Base-by-base conservation (phyloP, 2,797 vertebrate genomes). In the Amblyraja radiata region DNA sequence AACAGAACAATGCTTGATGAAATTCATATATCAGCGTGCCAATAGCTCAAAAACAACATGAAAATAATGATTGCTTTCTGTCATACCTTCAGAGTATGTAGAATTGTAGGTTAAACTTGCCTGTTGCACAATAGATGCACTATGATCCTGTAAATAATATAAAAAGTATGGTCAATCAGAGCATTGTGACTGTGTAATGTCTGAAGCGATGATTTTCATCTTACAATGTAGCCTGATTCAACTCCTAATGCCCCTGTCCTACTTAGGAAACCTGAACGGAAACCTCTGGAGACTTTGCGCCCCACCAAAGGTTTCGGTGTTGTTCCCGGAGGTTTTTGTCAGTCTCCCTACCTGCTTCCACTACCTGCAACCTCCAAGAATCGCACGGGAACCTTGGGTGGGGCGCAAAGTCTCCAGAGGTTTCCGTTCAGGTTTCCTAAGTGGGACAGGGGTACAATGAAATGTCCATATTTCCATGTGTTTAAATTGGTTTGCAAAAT, bases 101-200 rank as follows among this genome's bases (percentile, higher is more conserved):
- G 90, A 74, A 74, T 92, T 92, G 90, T 92, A 76, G 23, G 93
- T 94, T 95, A 96, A 94, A 93, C 94, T 14, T 80, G 95, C 95
- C 0, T 93, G 94, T 90, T 2, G 80, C 78, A 94, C 77, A 94
- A 95, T 95, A 93, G 94, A 93, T 94, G 94, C 90, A 94, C 93
- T 94, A 95, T 94, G 93, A 86, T 93, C 90, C 97, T 97, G 95
- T 92, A 81, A 95, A 93, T 95, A 32, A 95, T 94, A 95, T 0
- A 36, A 94, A 65, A 78, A 54, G 18, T 13, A 58, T 28, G n/a
- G 36, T 79, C 54, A 93, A 36, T 65, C n/a, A n/a, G 81, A 93
- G 65, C 88, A 86, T 91, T 73, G 78, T 73, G 7, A 68, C 32
- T 88, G 65, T 88, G 32, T n/a, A 63, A 68, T 63, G 0, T 18